Evolutionary conservation across 30 jellyfish, hydroid and myxozoan species (phyloP), one percentile per base, ranked within the genome.

Genomic region (Catostylus mosaicus): DNA sequence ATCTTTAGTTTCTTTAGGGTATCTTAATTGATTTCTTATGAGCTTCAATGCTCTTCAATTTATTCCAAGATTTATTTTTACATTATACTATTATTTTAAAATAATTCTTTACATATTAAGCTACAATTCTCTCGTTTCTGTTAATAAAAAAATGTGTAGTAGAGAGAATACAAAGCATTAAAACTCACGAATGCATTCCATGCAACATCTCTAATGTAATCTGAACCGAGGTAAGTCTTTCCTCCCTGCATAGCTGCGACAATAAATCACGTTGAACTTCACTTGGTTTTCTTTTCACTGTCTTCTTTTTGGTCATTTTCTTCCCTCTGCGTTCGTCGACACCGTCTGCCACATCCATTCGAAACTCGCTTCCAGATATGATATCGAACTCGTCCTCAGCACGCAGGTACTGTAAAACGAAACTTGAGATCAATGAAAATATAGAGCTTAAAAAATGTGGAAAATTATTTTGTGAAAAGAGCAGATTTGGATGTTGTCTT

Each of bases 161-260:
- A n/a, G n/a, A n/a, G n/a, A n/a, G n/a, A n/a, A n/a, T n/a, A n/a
- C n/a, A 40, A 7, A 40, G 11, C 54, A 40, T 5, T 5, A 40
- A 14, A 14, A 52, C 67, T 52, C 30, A 54, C 70, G 27, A 23
- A 47, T 67, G 74, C 9, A 90, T 90, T 35, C 77, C 82, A 52
- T 56, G 67, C 7, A 90, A 83, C 34, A 90, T 92, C 59, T 90
- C 96, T 64, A 90, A 82, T 26, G 80, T 74, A 12, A 83, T 52
- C 30, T 73, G 80, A 12, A 86, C 79, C 35, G 84, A 30, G 18
- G 91, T 38, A 24, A 94, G 82, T 51, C 89, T 65, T 20, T 84
- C 93, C 9, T 57, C 75, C 22, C 84, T 51, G 66, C 97, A 90
- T 27, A 90, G 70, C 45, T 68, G 89, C 30, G 83, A 95, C 35